These are phyloP conservation scores for Steromphala cineraria DNA, from an alignment of 2,888 invertebrate genomes.

Conservation along the genomic window DNA sequence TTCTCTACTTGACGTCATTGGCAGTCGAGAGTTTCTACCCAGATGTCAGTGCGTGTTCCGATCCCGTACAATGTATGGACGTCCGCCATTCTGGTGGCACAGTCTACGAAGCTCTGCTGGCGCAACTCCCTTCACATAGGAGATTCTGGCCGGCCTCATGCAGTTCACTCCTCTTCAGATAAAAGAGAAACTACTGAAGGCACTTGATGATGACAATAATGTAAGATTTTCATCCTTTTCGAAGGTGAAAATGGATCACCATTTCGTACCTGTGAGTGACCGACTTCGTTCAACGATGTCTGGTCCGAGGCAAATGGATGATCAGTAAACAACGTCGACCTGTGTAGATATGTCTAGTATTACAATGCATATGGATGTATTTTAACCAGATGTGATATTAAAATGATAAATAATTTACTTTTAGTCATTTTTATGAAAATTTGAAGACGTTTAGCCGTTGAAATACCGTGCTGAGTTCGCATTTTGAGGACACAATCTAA, in stretches of 20 bases:
- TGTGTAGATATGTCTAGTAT: not conserved
- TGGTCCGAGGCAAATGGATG: slow-evolving; percentile 13
- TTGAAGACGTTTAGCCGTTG: not conserved
- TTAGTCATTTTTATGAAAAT: not conserved
- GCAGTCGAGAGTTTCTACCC: slow-evolving; percentile 69
- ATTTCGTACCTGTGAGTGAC: slow-evolving; percentile 14
- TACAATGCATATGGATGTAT: not conserved
- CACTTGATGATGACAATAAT: slow-evolving; percentile 98
- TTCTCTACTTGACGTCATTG: slow-evolving; percentile 71
- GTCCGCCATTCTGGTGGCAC: slow-evolving; percentile 78
- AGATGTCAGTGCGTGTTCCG: slow-evolving; percentile 68
- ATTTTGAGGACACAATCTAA: slow-evolving; percentile 1
- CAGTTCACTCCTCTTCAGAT: slow-evolving; percentile 83
- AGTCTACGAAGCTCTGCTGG: slow-evolving; percentile 76
- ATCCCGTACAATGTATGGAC: slow-evolving; percentile 73
- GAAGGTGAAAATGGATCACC: slow-evolving; percentile 24
- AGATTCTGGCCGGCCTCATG: slow-evolving; percentile 76
- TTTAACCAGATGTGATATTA: not conserved
- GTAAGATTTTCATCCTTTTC: slow-evolving; percentile 82
- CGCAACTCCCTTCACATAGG: slow-evolving; percentile 76
- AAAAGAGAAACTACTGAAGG: slow-evolving; percentile 96
- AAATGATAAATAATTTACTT: not conserved
- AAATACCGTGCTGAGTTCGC: slow-evolving; percentile 6
- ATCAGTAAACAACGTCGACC: slow-evolving; percentile 6
- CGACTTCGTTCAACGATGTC: slow-evolving; percentile 15